phyloP scores from a whole-genome alignment of 2,888 invertebrate genomes.

The Lobophora halterata region DNA sequence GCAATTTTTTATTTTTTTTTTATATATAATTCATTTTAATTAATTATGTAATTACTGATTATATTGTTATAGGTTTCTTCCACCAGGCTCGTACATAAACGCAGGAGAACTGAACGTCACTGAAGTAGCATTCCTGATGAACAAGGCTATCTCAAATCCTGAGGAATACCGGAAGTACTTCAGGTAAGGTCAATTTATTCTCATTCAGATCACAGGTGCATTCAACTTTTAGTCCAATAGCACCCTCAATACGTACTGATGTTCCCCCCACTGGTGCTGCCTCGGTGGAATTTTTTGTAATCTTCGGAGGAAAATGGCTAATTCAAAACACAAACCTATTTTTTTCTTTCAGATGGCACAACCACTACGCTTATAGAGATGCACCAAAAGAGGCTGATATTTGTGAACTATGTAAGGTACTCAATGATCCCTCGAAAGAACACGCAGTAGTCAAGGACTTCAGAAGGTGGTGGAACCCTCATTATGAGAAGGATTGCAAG shows the following conservation, averaged over 20 bases:
- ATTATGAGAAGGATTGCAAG: constrained; percentile 34
- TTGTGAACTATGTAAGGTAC: constrained; percentile 49
- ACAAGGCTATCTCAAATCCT: constrained; percentile 42
- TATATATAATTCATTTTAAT: no score
- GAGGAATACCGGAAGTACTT: constrained; percentile 51
- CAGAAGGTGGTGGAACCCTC: constrained; percentile 56
- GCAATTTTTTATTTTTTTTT: no score
- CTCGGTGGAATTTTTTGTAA: no score
- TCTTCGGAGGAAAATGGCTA: no score
- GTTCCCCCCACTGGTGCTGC: no score
- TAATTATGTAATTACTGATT: background rate
- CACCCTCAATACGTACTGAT: no score
- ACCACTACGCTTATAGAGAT: constrained; percentile 48
- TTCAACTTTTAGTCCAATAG: no score
- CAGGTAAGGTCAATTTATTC: constrained; percentile 41
- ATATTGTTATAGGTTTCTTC: constrained; percentile 50
- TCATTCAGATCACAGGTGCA: no score
- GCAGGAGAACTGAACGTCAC: constrained; percentile 41
- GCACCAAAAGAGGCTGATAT: constrained; percentile 37
- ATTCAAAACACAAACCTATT: no score
- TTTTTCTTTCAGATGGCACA: constrained; percentile 53
- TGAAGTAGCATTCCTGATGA: constrained; percentile 44
- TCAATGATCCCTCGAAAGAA: constrained; percentile 39
- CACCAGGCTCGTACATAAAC: constrained; percentile 60
- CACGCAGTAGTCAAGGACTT: constrained; percentile 37